Evolutionary conservation across 1,140 invertebrate genomes (phyloP).

Genomic region (Chymomyza costata): DNA sequence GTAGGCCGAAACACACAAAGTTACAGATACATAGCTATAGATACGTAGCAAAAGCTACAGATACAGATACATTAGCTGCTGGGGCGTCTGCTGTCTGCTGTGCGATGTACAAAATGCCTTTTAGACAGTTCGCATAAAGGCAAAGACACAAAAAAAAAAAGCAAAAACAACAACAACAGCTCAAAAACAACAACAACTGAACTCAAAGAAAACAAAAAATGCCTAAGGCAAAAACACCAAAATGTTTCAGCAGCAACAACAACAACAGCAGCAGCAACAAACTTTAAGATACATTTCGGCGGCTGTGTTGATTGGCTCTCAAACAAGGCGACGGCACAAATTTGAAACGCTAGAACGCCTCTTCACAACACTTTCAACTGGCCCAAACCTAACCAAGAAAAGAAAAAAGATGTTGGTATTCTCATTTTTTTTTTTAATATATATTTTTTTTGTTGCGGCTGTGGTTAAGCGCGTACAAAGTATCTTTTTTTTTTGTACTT

Average conservation of each 20-base stretch:
- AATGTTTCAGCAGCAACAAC: background rate
- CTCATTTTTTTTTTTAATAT: constrained; percentile 14
- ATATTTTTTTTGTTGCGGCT: constrained; percentile 43
- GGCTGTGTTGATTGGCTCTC: constrained; percentile 51
- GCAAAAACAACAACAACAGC: constrained; percentile 8
- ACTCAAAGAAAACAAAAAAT: constrained; percentile 36
- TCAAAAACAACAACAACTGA: constrained; percentile 14
- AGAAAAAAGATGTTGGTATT: constrained; percentile 23
- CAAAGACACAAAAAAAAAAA: background rate
- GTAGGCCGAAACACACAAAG: constrained; percentile 24
- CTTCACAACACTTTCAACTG: constrained; percentile 59
- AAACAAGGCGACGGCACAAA: constrained; percentile 34
- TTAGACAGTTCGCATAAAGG: constrained; percentile 1
- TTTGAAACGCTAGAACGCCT: constrained; percentile 68
- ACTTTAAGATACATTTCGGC: constrained; percentile 64
- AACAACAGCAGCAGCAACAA: constrained; percentile 29
- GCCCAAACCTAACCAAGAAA: constrained; percentile 16
- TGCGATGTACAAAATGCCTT: constrained; percentile 8
- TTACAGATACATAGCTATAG: constrained; percentile 15
- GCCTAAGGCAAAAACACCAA: constrained; percentile 30
- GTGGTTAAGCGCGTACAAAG: no score
- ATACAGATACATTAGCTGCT: constrained; percentile 62
- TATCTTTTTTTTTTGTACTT: constrained; percentile 60
- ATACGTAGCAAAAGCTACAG: constrained; percentile 23
- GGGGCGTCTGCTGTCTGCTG: constrained; percentile 13